Evolutionary conservation across 2,888 invertebrate genomes (phyloP), one percentile per base, ranked within the genome.

Genomic region (Ornithoptera alexandrae): DNA sequence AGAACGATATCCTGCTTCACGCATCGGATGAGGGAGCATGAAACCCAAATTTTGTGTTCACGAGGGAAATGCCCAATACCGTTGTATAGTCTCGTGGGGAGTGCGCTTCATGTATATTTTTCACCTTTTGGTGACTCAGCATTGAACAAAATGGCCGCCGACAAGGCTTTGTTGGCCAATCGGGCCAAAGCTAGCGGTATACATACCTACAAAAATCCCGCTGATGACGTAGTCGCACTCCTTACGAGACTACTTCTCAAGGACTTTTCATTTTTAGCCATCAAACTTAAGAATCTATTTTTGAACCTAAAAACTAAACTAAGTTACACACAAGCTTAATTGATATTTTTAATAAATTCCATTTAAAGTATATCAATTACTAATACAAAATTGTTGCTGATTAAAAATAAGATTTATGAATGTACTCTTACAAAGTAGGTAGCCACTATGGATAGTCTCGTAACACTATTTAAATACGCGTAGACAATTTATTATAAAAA

Each of bases 71-170:
- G 91, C 92, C 90, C 92, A 90, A 91, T 92, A 93, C 92, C 91
- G 91, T 92, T 90, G 89, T 88, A 89, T 93, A 94, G 93, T 94
- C 94, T 93, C 91, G 91, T 89, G 88, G 86, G 93, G 92, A 93
- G 93, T 93, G 84, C 87, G 82, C 82, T 88, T 93, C 93, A 87
- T 88, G 91, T 89, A 92, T 90, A 93, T 94, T 93, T 93, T 94
- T 94, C 94, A 90, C 90, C 91, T 90, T 91, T 90, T 90, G 93
- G 93, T 94, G 93, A 94, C 92, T 94, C 94, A 94, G 90, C 93
- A 93, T 84, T 84, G 85, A 81, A 88, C 93, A 94, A 95, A 93
- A 94, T 94, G 94, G 94, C 94, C 92, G 93, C 93, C 91, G 85
- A 83, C 87, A 86, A 92, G 91, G 90, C 87, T 90, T 87, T 87